Evolutionary conservation across 2,888 invertebrate species (phyloP), one percentile per base, ranked within the genome.

Genomic region (Chymomyza caudatula): DNA sequence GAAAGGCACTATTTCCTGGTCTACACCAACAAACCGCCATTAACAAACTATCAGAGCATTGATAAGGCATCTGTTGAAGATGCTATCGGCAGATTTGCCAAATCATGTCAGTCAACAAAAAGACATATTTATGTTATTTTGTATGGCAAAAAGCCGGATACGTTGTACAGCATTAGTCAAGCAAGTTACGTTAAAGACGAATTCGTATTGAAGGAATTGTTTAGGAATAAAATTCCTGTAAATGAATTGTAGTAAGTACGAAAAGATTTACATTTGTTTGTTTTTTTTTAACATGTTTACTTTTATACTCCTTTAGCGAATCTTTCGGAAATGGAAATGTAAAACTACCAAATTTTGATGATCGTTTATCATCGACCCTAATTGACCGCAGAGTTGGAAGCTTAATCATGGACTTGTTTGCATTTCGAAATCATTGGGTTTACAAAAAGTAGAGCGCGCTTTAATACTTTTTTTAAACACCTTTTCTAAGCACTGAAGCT

Each of bases 341-440:
- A 0, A 60, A 25, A 25, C 20, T 57, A 4, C 78, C 80, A 0
- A 69, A 43, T 2, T 75, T 83, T 42, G 59, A 69, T 54, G 77
- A 82, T 2, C 78, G 70, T 2, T 25, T 72, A 2, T 42, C 60
- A 8, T 63, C 69, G 0, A 49, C 60, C 0, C 58, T 80, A 0
- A 70, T 83, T 17, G 78, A 83, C 22, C 74, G 73, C 59, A 60
- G 69, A 0, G 61, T 80, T 53, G 80, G 80, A 19, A 67, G 69
- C 52, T 51, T 81, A 43, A 73, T 81, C 4, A 73, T 83, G 76
- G 70, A 83, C 37, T 55, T 83, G 22, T 81, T 81, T 59, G 80
- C 80, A 1, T 80, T 77, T 61, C 81, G 84, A 13, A 67, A 80
- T 37, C 71, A 72, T 67, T 83, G 78, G 84, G 71, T 83, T 55